Evolutionary conservation across 2,888 invertebrate species (phyloP), one percentile per base, ranked within the genome.

Genomic region (Drosophila tripunctata): DNA sequence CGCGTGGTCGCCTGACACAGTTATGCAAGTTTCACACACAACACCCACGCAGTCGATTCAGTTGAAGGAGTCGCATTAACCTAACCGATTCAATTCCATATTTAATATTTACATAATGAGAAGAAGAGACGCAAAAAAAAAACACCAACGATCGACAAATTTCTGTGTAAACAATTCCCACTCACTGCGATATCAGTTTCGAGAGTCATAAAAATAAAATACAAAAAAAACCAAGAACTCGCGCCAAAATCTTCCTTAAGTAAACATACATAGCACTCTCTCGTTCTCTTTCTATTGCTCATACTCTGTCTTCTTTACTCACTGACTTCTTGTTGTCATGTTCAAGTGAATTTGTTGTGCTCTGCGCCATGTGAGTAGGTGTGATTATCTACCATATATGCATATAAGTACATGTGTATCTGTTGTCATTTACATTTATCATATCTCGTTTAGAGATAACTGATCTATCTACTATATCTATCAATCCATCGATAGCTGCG

Each of bases 241-340:
- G 36, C 74, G 78, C 87, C 85, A 87, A 72, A 83, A 83, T 84
- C 87, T 81, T 84, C 58, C 54, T 76, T 71, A 76, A n/a, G n/a
- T n/a, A n/a, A 87, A 78, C 56, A 87, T 62, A 21, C 52, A 14
- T 38, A 3, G 48, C 50, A 12, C 21, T 41, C 35, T 5, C 43
- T 14, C 21, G n/a, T 45, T 30, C 7, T 48, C 45, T 14, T 45
- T 17, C 10, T 30, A 35, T 17, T 27, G 57, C 55, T 35, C 43
- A 21, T 17, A 45, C 12, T 36, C 8, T n/a, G 21, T 44, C 17
- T 30, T 15, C 52, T n/a, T 56, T 12, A 14, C 36, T 21, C 22
- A 22, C n/a, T 30, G 35, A 48, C 55, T 75, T 71, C 54, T 61
- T 68, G 41, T 72, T 58, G 58, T 30, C 38, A 41, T 73, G 84